Evolutionary conservation across 30 jellyfish, hydroid and myxozoan species (phyloP), one percentile per base, ranked within the genome.

Genomic region (Hydractinia symbiolongicarpus): DNA sequence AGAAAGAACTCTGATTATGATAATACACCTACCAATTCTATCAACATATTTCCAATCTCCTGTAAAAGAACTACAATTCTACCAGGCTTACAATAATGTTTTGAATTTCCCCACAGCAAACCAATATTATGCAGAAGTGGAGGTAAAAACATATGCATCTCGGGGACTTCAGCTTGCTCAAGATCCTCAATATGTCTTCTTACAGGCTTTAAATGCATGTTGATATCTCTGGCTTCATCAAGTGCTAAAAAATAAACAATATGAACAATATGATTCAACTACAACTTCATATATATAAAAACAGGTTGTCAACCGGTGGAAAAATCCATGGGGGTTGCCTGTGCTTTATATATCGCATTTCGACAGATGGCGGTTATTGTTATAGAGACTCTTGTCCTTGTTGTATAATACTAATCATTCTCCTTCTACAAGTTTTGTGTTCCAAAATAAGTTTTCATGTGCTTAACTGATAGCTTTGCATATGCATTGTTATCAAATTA

Each of bases 171-270:
- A 19, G 82, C 88, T 67, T 91, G 98, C 83, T 91, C 98, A 56
- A 91, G 67, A 51, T 91, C 98, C 52, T 91, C 98, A 9, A 91
- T 17, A 50, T 86, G 96, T 55, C 84, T 75, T 17, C 91, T 84
- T 76, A 91, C 66, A 76, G 98, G 98, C 61, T 86, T 91, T 81
- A 91, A 73, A 69, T 86, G 90, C 78, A 85, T 86, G 81, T 86
- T 86, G n/a, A 91, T 91, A 54, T 91, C 98, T 78, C 84, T 66
- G 0, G 98, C 98, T 80, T 91, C 98, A 73, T 91, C 96, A 55
- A 91, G 89, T 5, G 98, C 98, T 91, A 82, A 13, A 53, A 55
- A 20, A 60, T 52, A 11, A 79, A 70, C 49, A 30, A 2, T 30
- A 30, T n/a, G n/a, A n/a, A n/a, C 2, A 30, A 0, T 30, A 6